These are phyloP conservation scores for Phragmatobia fuliginosa DNA, from an alignment of 2,888 invertebrate species.

Conservation along the genomic window DNA sequence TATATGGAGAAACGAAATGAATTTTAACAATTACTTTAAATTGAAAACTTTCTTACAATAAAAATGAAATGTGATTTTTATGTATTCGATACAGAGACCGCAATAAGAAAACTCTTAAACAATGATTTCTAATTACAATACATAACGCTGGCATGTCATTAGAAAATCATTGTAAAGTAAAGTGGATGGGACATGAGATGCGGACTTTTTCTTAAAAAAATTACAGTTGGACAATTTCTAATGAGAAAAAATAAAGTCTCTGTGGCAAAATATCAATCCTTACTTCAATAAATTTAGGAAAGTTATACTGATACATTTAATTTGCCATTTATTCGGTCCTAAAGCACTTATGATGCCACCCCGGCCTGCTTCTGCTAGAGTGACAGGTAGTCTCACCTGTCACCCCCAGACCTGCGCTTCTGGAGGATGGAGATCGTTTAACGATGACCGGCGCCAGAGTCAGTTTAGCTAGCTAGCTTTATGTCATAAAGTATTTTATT, in stretches of 20 bases:
- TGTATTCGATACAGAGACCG: background rate
- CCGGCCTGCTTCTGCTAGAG: too few relatives aligned
- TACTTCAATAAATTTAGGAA: background rate
- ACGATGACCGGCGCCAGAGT: too few relatives aligned
- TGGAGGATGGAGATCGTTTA: too few relatives aligned
- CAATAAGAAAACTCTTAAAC: conserved; percentile 38
- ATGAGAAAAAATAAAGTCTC: conserved; percentile 29
- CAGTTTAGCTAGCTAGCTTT: too few relatives aligned
- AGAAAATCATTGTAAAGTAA: conserved; percentile 45
- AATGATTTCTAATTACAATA: conserved; percentile 12
- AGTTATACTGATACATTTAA: too few relatives aligned
- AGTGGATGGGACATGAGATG: conserved; percentile 46
- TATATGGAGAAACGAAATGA: background rate
- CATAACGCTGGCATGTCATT: conserved; percentile 26
- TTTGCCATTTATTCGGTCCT: too few relatives aligned
- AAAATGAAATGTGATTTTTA: conserved; percentile 4
- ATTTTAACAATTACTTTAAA: background rate
- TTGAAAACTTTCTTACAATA: conserved; percentile 2
- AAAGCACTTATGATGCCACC: too few relatives aligned
- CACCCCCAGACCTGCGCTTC: too few relatives aligned
- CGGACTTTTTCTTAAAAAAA: conserved; percentile 13
- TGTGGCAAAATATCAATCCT: background rate
- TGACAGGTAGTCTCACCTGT: too few relatives aligned
- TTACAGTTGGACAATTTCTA: conserved; percentile 36
- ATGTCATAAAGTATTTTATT: background rate